A percentile compares a stretch with the other conserved stretches of the same genome.
Evolutionary conservation across 1,140 invertebrate genomes (phyloP).

Genomic region (Sminthurides bifidus): DNA sequence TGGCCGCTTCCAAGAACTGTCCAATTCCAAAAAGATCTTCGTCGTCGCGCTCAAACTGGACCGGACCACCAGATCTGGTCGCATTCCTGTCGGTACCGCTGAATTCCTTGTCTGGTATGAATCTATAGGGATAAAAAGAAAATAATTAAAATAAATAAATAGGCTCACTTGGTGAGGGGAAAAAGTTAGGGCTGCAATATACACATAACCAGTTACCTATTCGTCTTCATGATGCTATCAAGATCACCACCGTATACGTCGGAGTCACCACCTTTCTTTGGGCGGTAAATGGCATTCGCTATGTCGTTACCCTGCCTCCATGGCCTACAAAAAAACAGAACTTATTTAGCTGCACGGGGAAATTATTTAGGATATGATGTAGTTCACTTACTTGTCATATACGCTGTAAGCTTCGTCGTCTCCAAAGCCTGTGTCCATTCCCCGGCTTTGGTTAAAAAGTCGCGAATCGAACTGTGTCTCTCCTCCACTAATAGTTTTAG

Average conservation of each 20-base stretch:
- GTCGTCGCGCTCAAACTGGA: constrained; percentile 87
- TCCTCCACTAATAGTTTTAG: constrained; percentile 55
- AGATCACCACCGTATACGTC: constrained; percentile 84
- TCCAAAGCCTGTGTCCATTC: constrained; percentile 91
- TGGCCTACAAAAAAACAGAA: constrained; percentile 38
- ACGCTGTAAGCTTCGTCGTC: constrained; percentile 97
- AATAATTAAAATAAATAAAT: constrained; percentile 3
- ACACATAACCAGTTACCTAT: constrained; percentile 44
- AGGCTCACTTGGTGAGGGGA: neutral
- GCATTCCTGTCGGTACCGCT: constrained; percentile 66
- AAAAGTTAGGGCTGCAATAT: no score
- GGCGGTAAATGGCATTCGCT: constrained; percentile 82
- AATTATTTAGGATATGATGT: constrained; percentile 33
- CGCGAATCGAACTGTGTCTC: constrained; percentile 92
- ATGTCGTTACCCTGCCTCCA: constrained; percentile 73
- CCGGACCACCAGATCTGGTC: constrained; percentile 65
- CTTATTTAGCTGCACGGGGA: neutral
- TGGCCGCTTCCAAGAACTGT: constrained; percentile 94
- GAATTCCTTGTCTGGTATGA: constrained; percentile 95
- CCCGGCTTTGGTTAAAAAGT: constrained; percentile 88
- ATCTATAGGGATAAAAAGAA: constrained; percentile 45
- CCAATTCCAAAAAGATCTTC: constrained; percentile 96
- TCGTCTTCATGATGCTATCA: constrained; percentile 70
- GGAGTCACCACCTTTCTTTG: constrained; percentile 70
- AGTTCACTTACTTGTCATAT: constrained; percentile 63